phyloP scores from a whole-genome alignment of 2,797 vertebrate genomes.

The Amniataba percoides region DNA sequence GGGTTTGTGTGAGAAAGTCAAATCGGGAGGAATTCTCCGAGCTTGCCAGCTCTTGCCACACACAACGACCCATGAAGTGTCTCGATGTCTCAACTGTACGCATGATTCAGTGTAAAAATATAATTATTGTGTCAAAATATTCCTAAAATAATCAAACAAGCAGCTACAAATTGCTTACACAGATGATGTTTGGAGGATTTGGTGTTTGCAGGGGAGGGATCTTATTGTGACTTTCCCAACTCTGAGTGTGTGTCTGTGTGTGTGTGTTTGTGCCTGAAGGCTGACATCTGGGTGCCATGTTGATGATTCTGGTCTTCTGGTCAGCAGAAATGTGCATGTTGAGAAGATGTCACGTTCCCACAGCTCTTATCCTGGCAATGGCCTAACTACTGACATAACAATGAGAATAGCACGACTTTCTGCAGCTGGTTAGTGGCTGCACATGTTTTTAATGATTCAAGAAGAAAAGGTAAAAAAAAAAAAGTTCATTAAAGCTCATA shows the following conservation, averaged over 20 bases:
- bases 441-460: conserved; percentile 43
- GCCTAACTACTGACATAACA: conserved; percentile 59
- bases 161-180: conserved; percentile 35
- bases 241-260: conserved; percentile 22
- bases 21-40: conserved; percentile 46
- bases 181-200: conserved; percentile 42
- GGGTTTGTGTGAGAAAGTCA: conserved; percentile 58
- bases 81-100: conserved; percentile 33
- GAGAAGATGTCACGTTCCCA: conserved; percentile 77
- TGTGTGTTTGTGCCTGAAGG: conserved; percentile 59
- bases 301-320: conserved; percentile 72
- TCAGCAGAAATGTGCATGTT: conserved; percentile 74
- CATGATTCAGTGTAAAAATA: conserved; percentile 36
- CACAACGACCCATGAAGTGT: conserved; percentile 40
- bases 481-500: neutral
- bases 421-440: conserved; percentile 31
- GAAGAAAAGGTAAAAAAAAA: neutral
- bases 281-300: conserved; percentile 79
- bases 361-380: conserved; percentile 73
- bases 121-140: conserved; percentile 46
- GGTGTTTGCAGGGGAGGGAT: conserved; percentile 42
- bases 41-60: conserved; percentile 61
- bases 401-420: conserved; percentile 55
- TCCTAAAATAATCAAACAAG: conserved; percentile 43
- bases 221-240: conserved; percentile 43